These are phyloP conservation scores for Cheilosia vulpina DNA, from an alignment of 2,888 invertebrate species.

Conservation along the genomic window DNA sequence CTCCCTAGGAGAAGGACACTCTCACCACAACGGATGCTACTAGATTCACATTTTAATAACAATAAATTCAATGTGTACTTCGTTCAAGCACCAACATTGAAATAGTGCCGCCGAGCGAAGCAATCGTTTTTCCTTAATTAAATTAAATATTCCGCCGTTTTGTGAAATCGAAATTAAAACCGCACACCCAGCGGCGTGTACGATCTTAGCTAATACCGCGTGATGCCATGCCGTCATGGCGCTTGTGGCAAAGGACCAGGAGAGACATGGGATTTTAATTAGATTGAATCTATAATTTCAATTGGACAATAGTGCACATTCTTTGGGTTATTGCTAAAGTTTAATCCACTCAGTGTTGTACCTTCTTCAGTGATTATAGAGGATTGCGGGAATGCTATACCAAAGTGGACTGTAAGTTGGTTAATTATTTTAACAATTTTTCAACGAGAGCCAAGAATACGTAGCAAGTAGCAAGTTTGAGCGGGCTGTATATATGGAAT, in stretches of 20 bases:
- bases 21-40: slow-evolving; percentile 40
- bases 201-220: slow-evolving; percentile 61
- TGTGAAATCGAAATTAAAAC: slow-evolving; percentile 63
- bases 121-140: slow-evolving; percentile 72
- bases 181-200: slow-evolving; percentile 20
- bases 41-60: slow-evolving; percentile 73
- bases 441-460: not conserved
- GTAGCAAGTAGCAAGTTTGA: slow-evolving; percentile 11
- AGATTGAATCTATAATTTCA: slow-evolving; percentile 68
- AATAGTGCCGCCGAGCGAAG: slow-evolving; percentile 38
- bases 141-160: slow-evolving; percentile 70
- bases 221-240: not conserved
- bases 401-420: slow-evolving; percentile 13
- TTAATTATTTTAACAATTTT: slow-evolving; percentile 47
- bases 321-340: slow-evolving; percentile 14
- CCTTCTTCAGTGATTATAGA: slow-evolving; percentile 18
- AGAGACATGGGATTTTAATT: slow-evolving; percentile 59
- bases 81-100: slow-evolving; percentile 40
- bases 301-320: slow-evolving; percentile 51
- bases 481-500: too few relatives aligned
- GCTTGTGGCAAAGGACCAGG: not conserved
- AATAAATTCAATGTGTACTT: slow-evolving; percentile 66
- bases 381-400: not conserved
- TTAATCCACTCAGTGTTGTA: slow-evolving; percentile 38
- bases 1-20: slow-evolving; percentile 41